phyloP scores from a whole-genome alignment of 2,113 vertebrate species.

The Pardalotus punctatus region DNA sequence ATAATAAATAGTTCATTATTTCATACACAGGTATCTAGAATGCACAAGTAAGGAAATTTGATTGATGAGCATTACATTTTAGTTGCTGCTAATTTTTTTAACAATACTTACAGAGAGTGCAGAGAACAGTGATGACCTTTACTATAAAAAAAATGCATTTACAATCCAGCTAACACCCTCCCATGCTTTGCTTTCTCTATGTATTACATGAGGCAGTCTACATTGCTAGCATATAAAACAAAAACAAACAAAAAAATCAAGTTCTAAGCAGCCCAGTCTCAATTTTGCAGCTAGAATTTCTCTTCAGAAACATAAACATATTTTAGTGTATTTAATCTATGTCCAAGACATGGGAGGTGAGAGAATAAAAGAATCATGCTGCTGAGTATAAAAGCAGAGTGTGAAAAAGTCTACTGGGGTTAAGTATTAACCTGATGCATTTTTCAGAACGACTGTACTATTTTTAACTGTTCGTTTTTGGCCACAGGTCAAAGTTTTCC shows the following conservation, averaged over 20 bases:
- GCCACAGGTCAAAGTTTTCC: conserved; percentile 76
- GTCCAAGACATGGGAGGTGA: neutral
- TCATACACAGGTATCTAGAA: neutral
- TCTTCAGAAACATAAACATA: neutral
- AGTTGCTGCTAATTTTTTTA: neutral
- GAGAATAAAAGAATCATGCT: neutral
- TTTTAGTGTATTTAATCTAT: neutral
- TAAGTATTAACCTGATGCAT: conserved; percentile 66
- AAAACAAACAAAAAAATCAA: neutral
- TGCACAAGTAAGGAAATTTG: neutral
- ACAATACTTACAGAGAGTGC: neutral
- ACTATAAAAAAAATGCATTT: neutral
- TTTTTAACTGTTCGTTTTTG: conserved; percentile 76
- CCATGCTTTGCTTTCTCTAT: neutral
- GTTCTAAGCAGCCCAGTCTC: neutral
- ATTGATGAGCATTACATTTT: neutral
- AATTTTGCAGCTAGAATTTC: neutral
- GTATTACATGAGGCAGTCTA: neutral
- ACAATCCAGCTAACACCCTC: neutral
- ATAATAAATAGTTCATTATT: neutral
- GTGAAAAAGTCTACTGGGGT: conserved; percentile 29
- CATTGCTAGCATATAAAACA: neutral
- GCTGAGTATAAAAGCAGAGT: conserved; percentile 17
- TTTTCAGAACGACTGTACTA: conserved; percentile 69
- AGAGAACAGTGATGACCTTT: neutral